Conservation (phyloP, 2,888 invertebrate genomes). For the Hirtodrosophila trivittata region DNA sequence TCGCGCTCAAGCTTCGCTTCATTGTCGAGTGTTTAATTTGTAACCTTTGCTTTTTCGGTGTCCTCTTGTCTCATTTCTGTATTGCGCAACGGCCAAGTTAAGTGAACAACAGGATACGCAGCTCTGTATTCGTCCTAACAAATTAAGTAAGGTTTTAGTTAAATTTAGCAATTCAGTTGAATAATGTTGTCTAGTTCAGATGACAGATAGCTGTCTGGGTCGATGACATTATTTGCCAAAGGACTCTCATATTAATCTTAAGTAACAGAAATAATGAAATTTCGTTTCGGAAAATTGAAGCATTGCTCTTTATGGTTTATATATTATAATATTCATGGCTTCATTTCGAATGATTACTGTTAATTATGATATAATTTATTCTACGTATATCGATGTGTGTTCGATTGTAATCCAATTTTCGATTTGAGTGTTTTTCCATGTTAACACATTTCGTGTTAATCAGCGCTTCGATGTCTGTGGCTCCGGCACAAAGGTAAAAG, state of each 20-base stretch:
- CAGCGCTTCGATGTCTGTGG: constrained; percentile 4
- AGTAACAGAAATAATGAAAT: too few species aligned
- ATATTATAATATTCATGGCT: too few species aligned
- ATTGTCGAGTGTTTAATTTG: constrained; percentile 56
- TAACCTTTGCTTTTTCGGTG: constrained; percentile 37
- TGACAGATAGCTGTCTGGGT: too few species aligned
- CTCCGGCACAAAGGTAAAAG: constrained; percentile 5
- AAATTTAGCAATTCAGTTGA: neutral
- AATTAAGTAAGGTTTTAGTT: constrained; percentile 27
- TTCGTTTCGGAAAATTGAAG: too few species aligned
- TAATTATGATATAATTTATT: too few species aligned
- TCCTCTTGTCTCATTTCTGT: constrained; percentile 10
- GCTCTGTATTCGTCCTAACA: neutral
- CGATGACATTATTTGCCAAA: too few species aligned
- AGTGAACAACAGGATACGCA: constrained; percentile 11
- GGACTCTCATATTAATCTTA: too few species aligned
- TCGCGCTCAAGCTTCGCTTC: constrained; percentile 26
- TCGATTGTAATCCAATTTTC: too few species aligned
- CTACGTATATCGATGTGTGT: too few species aligned
- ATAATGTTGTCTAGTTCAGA: too few species aligned
- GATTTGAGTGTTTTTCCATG: constrained; percentile 9
- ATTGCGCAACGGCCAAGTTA: constrained; percentile 20
- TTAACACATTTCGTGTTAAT: constrained; percentile 21
- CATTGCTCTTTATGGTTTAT: too few species aligned
- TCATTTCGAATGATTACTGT: too few species aligned